Evolutionary conservation across 2,797 vertebrate genomes (phyloP).

Genomic region (Cercopithecus hamlyni): DNA sequence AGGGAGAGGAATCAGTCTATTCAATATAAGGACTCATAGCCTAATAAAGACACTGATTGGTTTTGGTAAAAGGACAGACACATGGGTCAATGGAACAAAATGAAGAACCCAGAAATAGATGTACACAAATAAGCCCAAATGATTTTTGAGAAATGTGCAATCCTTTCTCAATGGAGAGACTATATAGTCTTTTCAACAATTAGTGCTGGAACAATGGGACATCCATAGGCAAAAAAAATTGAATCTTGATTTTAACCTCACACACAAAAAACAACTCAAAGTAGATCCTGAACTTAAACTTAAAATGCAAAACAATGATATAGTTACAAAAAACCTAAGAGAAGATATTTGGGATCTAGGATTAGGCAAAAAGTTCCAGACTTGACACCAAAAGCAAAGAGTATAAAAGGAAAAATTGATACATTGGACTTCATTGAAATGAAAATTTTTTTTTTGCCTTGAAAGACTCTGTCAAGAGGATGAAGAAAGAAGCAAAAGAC

Average conservation of each 20-base stretch:
- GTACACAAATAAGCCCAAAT: background rate
- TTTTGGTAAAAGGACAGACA: background rate
- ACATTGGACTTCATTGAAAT: background rate
- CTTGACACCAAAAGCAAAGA: background rate
- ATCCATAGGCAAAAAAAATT: background rate
- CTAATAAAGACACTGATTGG: background rate
- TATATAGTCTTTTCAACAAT: background rate
- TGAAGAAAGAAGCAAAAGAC: background rate
- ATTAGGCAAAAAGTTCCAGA: background rate
- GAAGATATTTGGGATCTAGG: background rate
- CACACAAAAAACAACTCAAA: background rate
- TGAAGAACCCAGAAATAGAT: background rate
- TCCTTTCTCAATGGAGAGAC: background rate
- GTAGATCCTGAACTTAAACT: background rate
- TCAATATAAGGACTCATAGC: background rate
- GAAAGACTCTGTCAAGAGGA: background rate
- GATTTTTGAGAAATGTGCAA: background rate
- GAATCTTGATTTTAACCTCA: background rate
- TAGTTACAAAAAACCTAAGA: background rate
- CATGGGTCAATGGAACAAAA: background rate
- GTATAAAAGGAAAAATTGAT: background rate
- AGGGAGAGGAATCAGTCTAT: background rate
- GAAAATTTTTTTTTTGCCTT: background rate
- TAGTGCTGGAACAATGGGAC: background rate
- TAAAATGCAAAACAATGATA: background rate